Evolutionary conservation across 2,797 vertebrate genomes (phyloP), one percentile per base, ranked within the genome.

Genomic region (Dipus sagitta): DNA sequence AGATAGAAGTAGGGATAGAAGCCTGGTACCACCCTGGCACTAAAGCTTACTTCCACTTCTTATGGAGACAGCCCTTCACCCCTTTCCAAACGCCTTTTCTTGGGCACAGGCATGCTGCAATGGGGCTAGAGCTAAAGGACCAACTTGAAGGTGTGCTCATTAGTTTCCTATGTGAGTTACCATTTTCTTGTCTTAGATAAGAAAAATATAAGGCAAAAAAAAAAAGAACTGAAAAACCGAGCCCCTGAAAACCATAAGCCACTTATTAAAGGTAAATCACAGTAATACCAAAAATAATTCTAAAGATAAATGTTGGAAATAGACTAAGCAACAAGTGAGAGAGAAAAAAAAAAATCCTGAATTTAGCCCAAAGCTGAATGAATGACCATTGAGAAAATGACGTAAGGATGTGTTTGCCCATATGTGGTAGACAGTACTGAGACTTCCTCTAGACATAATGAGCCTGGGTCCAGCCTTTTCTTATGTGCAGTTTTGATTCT

Each of bases 401-500:
- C 32, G 67, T 85, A 54, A 24, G 86, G 74, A 91, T 30, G 70
- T 90, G 78, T 92, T 88, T 74, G 64, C 87, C 94, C 88, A 78
- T 70, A 62, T 0, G 8, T 84, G 78, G 78, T 71, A 30, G 84
- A 72, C 77, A 18, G 70, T 34, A 1, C 65, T 32, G 88, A 90
- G 90, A 77, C 60, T 47, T 52, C 32, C 17, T 65, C 86, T 83
- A 84, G 93, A 58, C 88, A 32, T n/a, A 78, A 75, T n/a, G 78
- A 21, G 47, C 77, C 86, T 81, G 28, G 47, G 60, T 88, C 34
- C 93, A 85, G 64, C 72, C 79, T 54, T 81, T 92, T 72, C 21
- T 89, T 90, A 68, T 26, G 42, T 86, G 70, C 78, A 82, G 60
- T 91, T 95, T 94, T 83, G 92, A 90, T 85, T 93, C 95, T 86